Percentiles rank a stretch among this genome's conserved stretches.
These are phyloP conservation scores for Eilema depressum DNA, from an alignment of 2,888 invertebrate species.

Conservation along the genomic window DNA sequence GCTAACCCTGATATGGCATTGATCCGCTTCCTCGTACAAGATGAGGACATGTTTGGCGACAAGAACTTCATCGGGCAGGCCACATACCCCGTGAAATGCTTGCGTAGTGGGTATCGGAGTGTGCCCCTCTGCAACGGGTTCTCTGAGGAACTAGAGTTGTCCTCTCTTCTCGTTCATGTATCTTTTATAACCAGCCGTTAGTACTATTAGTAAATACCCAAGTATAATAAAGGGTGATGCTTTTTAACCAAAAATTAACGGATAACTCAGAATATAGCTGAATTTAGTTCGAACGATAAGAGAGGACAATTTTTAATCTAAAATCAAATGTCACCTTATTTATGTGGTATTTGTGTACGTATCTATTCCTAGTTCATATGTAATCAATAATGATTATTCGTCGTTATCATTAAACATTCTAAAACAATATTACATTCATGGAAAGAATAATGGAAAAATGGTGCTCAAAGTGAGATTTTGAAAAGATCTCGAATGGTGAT, in stretches of 20 bases:
- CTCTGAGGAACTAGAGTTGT: constrained; percentile 97
- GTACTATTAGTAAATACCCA: constrained; percentile 27
- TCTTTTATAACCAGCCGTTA: constrained; percentile 52
- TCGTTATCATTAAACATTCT: too few relatives aligned
- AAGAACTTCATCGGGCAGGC: constrained; percentile 98
- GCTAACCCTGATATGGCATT: constrained; percentile 94
- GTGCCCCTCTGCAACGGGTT: constrained; percentile 95
- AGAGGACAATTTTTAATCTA: neutral
- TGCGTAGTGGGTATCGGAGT: constrained; percentile 96
- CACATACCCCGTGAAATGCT: constrained; percentile 94
- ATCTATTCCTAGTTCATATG: too few relatives aligned
- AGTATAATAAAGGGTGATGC: constrained; percentile 27
- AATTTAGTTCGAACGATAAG: constrained; percentile 14
- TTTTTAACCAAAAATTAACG: constrained; percentile 42
- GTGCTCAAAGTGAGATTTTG: constrained; percentile 20
- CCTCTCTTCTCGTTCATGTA: constrained; percentile 93
- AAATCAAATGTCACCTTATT: neutral
- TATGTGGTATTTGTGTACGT: too few relatives aligned
- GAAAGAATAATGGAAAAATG: neutral
- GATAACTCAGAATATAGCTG: neutral
- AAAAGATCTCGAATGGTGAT: constrained; percentile 9
- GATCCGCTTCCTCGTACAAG: constrained; percentile 95
- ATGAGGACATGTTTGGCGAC: constrained; percentile 99
- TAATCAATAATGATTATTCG: too few relatives aligned
- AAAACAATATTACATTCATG: too few relatives aligned